phyloP scores from a whole-genome alignment of 1,140 invertebrate species.

The Drosophila malerkotliana region DNA sequence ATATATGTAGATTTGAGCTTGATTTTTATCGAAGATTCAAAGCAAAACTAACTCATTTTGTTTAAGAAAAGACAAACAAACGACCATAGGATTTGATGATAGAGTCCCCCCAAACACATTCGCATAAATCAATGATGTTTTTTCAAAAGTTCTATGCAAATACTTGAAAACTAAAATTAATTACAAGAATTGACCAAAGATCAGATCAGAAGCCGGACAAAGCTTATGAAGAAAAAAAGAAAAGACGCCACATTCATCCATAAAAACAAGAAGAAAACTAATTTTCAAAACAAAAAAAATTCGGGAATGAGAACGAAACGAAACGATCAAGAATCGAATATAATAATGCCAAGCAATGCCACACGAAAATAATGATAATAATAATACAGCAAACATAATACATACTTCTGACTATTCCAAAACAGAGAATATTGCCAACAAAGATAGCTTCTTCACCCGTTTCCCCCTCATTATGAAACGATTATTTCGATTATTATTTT shows the following conservation, averaged over 20 bases:
- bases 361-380: constrained; percentile 61
- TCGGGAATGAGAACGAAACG: constrained; percentile 16
- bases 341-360: constrained; percentile 44
- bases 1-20: constrained; percentile 32
- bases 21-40: constrained; percentile 37
- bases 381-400: constrained; percentile 55
- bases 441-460: neutral
- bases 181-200: constrained; percentile 36
- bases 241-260: constrained; percentile 77
- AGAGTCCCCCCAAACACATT: constrained; percentile 34
- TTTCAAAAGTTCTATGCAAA: constrained; percentile 76
- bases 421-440: constrained; percentile 1
- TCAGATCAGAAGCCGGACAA: constrained; percentile 16
- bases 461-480: constrained; percentile 2
- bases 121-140: constrained; percentile 43
- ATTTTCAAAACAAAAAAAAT: neutral
- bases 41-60: constrained; percentile 10
- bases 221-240: constrained; percentile 52
- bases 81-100: constrained; percentile 2
- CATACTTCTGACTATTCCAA: constrained; percentile 48
- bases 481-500: constrained; percentile 6
- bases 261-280: constrained; percentile 41
- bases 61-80: neutral
- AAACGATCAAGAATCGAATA: constrained; percentile 24
- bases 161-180: constrained; percentile 54